A percentile compares a stretch with the other conserved stretches of the same genome.
Conservation (phyloP, 2,888 invertebrate species). For the Corythucha ciliata region DNA sequence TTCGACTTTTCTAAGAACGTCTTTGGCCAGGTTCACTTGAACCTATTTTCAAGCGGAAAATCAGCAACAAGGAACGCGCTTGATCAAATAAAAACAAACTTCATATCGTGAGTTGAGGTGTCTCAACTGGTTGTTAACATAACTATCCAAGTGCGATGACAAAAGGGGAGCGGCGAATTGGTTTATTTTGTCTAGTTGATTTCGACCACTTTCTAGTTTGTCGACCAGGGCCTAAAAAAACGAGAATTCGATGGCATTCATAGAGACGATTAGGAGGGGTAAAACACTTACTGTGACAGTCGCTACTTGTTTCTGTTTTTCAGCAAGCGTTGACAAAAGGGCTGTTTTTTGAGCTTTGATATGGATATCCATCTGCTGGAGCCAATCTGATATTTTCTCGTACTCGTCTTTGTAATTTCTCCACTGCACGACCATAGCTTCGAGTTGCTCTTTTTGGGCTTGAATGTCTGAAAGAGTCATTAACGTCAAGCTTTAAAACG, state of each 20-base stretch:
- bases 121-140: conserved; percentile 76
- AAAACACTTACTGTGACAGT: conserved; percentile 48
- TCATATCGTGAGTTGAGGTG: conserved; percentile 56
- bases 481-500: background rate
- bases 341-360: conserved; percentile 84
- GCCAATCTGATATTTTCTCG: conserved; percentile 82
- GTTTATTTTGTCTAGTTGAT: conserved; percentile 74
- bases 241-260: conserved; percentile 5
- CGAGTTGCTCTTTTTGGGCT: conserved; percentile 73
- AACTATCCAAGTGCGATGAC: conserved; percentile 75
- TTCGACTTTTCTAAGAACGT: conserved; percentile 82
- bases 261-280: too few species aligned
- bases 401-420: conserved; percentile 87
- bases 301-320: conserved; percentile 74
- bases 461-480: conserved; percentile 56
- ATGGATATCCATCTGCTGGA: conserved; percentile 83
- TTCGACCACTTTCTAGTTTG: conserved; percentile 65
- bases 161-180: conserved; percentile 64
- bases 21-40: conserved; percentile 75
- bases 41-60: conserved; percentile 44
- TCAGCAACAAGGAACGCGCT: background rate
- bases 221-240: conserved; percentile 56
- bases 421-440: conserved; percentile 73
- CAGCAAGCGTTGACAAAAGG: conserved; percentile 64
- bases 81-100: conserved; percentile 9